Evolutionary conservation across 2,888 invertebrate species (phyloP), one percentile per base, ranked within the genome.

Genomic region (Acanthosepion pharaonis): DNA sequence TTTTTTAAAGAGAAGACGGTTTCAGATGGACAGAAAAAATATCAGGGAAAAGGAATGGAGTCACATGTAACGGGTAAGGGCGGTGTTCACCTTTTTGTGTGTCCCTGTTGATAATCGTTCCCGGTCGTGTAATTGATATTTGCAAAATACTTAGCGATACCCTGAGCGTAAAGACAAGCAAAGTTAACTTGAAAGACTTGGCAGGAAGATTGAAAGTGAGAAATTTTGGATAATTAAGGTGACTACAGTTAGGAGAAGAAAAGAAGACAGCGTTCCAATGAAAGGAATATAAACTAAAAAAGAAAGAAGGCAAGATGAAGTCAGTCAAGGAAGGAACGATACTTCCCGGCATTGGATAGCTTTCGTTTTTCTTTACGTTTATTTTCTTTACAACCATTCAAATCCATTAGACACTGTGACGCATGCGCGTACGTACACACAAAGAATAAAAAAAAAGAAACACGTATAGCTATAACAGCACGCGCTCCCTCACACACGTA

Each of bases 101-200:
- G n/a, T 78, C 78, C 78, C 78, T 33, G 78, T 78, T 33, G 78
- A 78, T 78, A 78, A 78, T 78, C 78, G 78, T n/a, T 78, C 78
- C n/a, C 20, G n/a, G 78, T 33, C 78, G 78, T 78, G 78, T 78
- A 78, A 78, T 33, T n/a, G 78, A 78, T 78, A 78, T 78, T 78
- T 78, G 78, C 33, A 9, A 78, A 78, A 78, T n/a, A 33, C 78
- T 78, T 78, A 78, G n/a, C 11, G n/a, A 33, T 33, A 78, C n/a
- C 5, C 11, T 33, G n/a, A 78, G 18, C n/a, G 4, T n/a, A 78
- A 78, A 33, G 78, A 78, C 78, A 78, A n/a, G 11, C n/a, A 78
- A 78, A 78, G 33, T 78, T 78, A 33, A 78, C 78, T 78, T 78
- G 78, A 78, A 78, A 78, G 78, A 78, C 78, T n/a, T 78, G n/a